Evolutionary conservation across 2,888 invertebrate genomes (phyloP), one percentile per base, ranked within the genome.

Genomic region (Drosophila suboccidentalis): DNA sequence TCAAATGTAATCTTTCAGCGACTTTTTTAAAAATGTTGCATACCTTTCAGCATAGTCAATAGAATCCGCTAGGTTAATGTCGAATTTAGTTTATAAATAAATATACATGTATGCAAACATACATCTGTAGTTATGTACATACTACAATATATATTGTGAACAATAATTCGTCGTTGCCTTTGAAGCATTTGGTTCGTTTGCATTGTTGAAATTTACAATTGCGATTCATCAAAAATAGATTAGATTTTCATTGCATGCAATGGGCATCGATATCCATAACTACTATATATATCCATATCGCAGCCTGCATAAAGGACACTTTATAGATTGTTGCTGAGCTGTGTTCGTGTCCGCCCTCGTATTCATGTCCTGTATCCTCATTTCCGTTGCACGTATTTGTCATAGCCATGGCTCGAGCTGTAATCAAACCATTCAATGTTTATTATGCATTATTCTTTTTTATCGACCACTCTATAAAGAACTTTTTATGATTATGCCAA

Each of bases 211-310:
- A 81, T 80, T 80, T 71, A 71, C 83, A 80, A 89, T 88, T 89
- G 82, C 83, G 83, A 80, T 86, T 90, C 85, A 85, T 90, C 85
- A 88, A 90, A 85, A 90, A 89, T 85, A 90, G 90, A 85, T 85
- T 85, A 89, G 88, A 82, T 82, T 87, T 71, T 62, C 86, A 76
- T 73, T 72, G 82, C 71, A 67, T 44, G 58, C 71, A 81, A 78
- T 75, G 71, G 71, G 53, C 50, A 75, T 44, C 50, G 44, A 63
- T 79, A 70, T 76, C 17, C 38, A 55, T 49, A 32, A 17, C 32
- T 22, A n/a, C n/a, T n/a, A n/a, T n/a, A 57, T 38, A 59, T 17
- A 69, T 44, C 53, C 71, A 76, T 53, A 57, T 38, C 49, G 15
- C 9, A 57, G 22, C 11, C 17, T 19, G 38, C 38, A 82, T 50